A percentile compares a stretch with the other conserved stretches of the same genome.
Evolutionary conservation across 2,797 vertebrate genomes (phyloP).

Genomic region (Hoplostethus atlanticus): DNA sequence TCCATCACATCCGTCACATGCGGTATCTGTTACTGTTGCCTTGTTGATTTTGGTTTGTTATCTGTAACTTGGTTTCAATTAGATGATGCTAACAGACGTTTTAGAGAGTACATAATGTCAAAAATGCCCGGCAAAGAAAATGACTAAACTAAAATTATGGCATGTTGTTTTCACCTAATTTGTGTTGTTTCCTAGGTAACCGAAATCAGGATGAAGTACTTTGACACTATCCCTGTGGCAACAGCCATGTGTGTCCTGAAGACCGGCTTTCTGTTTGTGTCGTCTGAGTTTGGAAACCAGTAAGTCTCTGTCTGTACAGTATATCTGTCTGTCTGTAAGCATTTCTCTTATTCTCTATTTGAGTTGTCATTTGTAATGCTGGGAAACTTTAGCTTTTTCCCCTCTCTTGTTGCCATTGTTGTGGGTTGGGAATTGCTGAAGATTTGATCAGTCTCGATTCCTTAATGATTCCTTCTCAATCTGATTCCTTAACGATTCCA

Average conservation of each 20-base stretch:
- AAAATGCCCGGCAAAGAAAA: too few relatives aligned
- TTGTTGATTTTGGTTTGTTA: too few relatives aligned
- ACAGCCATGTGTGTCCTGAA: conserved; percentile 98
- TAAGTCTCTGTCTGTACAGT: conserved; percentile 91
- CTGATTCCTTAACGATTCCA: too few relatives aligned
- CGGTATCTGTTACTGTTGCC: too few relatives aligned
- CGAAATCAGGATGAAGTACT: conserved; percentile 98
- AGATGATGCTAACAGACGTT: too few relatives aligned
- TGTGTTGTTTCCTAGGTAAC: conserved; percentile 88
- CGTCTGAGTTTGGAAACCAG: conserved; percentile 99
- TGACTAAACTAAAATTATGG: too few relatives aligned
- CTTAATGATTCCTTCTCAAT: too few relatives aligned
- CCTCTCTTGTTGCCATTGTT: background rate
- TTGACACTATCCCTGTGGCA: conserved; percentile 97
- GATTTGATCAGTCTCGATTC: too few relatives aligned
- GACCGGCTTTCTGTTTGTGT: conserved; percentile 97
- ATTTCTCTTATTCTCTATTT: background rate
- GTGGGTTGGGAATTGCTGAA: background rate
- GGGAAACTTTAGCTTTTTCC: background rate
- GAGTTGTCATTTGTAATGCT: background rate
- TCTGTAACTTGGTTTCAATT: too few relatives aligned
- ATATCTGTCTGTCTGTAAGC: conserved; percentile 76
- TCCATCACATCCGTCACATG: too few relatives aligned
- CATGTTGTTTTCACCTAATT: background rate
- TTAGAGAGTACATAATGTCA: too few relatives aligned